Evolutionary conservation across 2,113 vertebrate species (phyloP), one percentile per base, ranked within the genome.

Genomic region (Cynopterus brachyotis): DNA sequence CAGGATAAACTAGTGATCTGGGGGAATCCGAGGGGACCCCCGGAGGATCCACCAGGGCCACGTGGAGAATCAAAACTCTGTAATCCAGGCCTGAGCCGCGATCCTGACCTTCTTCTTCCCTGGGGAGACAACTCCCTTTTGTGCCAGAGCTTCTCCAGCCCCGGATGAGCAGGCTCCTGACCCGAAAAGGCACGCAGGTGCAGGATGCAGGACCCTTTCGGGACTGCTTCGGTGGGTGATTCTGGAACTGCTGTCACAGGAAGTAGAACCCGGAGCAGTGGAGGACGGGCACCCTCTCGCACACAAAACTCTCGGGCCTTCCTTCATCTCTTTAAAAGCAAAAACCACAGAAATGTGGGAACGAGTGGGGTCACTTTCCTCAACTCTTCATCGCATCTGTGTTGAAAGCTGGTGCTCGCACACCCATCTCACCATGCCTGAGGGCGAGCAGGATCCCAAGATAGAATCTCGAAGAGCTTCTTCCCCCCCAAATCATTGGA

Each of bases 401-500:
- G 64, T 87, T 82, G 78, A 79, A 92, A 82, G 22, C 13, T 15
- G 55, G 37, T 12, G 57, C 50, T 82, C 72, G 26, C 4, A 20
- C n/a, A 15, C 62, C 42, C 59, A 20, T 3, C 35, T 30, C 62
- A 66, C 80, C 50, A 12, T 1, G 50, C 40, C 69, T 57, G 15
- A 22, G 22, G 24, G 53, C 28, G 64, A 95, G 76, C 80, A 22
- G 47, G 76, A n/a, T 35, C 73, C 88, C 81, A 37, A 50, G 80
- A 24, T 9, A 26, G 76, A 53, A 16, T 79, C 97, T 62, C 6
- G 0, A 60, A 82, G 70, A 62, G 89, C 17, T 42, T 32, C 69
- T 30, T 32, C 37, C 37, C 9, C 47, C 64, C 45, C 50, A 50
- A 50, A 95, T 97, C 97, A 97, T 95, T 97, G 97, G 91, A 96